phyloP scores from a whole-genome alignment of 1,140 invertebrate genomes.

The Brachionus paranguensis region DNA sequence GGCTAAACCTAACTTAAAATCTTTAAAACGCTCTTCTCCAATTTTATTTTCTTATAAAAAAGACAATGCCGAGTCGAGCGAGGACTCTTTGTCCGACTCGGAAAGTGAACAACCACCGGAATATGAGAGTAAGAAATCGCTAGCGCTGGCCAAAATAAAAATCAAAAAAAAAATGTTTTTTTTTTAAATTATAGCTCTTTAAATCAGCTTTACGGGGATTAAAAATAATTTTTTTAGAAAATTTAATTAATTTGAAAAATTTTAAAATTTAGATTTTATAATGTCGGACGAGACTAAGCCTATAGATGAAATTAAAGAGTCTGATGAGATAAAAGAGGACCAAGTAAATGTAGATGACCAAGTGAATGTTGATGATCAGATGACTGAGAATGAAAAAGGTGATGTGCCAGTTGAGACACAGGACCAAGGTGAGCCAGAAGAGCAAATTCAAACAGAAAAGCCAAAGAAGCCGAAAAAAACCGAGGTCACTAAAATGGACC shows the following conservation, averaged over 20 bases:
- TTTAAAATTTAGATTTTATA: not conserved
- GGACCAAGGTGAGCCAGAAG: not conserved
- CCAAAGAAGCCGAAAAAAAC: constrained; percentile 1
- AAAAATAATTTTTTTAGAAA: not conserved
- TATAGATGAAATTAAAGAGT: not conserved
- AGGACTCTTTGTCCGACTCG: not conserved
- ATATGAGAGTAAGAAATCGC: not conserved
- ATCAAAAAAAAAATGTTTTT: not conserved
- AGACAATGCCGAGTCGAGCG: not conserved
- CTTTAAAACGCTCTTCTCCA: not conserved
- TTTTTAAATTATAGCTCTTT: not conserved
- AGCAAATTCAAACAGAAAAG: not conserved
- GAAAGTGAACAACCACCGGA: not conserved
- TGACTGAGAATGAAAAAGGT: not conserved
- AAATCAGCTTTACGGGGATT: not conserved
- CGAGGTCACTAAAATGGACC: not conserved
- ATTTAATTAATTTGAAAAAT: not conserved
- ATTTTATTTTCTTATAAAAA: not conserved
- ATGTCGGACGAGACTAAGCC: not conserved
- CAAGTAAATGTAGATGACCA: no score
- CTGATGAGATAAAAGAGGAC: no score
- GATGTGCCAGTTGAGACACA: not conserved
- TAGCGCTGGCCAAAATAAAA: not conserved
- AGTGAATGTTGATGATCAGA: not conserved
- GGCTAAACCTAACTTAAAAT: not conserved